Evolutionary conservation across 2,888 invertebrate species (phyloP).

Genomic region (Dermolepida albohirtum): DNA sequence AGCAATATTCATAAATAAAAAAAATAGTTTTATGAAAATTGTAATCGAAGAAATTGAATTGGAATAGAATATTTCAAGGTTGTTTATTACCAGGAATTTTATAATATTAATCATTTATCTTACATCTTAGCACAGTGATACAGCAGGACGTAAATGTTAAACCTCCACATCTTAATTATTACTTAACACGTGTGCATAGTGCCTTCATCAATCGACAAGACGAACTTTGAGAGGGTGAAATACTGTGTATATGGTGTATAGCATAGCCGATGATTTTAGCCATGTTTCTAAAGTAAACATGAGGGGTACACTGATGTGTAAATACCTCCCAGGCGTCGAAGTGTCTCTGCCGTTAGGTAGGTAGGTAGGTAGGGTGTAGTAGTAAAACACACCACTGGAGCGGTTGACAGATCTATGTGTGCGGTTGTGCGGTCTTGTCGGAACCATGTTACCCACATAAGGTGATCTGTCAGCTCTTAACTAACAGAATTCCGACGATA

Average conservation of each 20-base stretch:
- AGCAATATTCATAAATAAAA: too few relatives aligned
- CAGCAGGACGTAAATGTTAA: neutral
- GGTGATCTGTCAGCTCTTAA: slow-evolving; percentile 58
- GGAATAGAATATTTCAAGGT: too few relatives aligned
- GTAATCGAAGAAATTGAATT: too few relatives aligned
- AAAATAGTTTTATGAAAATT: too few relatives aligned
- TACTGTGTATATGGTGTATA: slow-evolving; percentile 14
- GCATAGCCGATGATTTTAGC: slow-evolving; percentile 50
- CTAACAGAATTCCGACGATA: slow-evolving; percentile 29
- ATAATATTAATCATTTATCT: too few relatives aligned
- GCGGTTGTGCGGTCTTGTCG: slow-evolving; percentile 57
- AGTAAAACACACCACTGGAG: slow-evolving; percentile 50
- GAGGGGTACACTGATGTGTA: slow-evolving; percentile 51
- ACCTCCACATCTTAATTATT: slow-evolving; percentile 39
- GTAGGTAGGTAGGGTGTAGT: slow-evolving; percentile 35
- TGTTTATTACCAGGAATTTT: too few relatives aligned
- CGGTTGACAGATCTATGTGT: slow-evolving; percentile 59
- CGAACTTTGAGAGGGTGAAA: slow-evolving; percentile 16
- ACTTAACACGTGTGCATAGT: slow-evolving; percentile 34
- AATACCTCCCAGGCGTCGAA: slow-evolving; percentile 53
- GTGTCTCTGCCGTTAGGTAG: slow-evolving; percentile 44
- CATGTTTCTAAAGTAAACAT: slow-evolving; percentile 56
- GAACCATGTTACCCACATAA: slow-evolving; percentile 56
- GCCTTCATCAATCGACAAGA: slow-evolving; percentile 27
- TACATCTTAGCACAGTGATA: neutral